A percentile compares a stretch with the other conserved stretches of the same genome.
These are phyloP conservation scores for Tetramorium simillimum DNA, from an alignment of 1,140 invertebrate genomes.

Conservation along the genomic window DNA sequence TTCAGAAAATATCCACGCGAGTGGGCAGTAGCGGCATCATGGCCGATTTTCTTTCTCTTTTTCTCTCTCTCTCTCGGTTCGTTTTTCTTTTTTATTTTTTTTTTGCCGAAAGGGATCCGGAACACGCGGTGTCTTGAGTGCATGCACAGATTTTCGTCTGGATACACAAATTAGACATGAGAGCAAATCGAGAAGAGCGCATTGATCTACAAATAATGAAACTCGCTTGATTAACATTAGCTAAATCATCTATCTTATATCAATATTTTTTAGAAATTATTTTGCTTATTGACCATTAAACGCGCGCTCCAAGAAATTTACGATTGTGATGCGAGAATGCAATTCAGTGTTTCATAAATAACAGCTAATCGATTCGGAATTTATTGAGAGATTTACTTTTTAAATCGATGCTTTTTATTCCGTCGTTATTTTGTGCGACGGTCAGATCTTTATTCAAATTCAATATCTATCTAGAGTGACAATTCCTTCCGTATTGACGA, in stretches of 20 bases:
- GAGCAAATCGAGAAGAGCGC: not conserved
- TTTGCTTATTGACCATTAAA: not conserved
- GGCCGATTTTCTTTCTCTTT: not conserved
- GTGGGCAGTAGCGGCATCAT: slow-evolving; percentile 1
- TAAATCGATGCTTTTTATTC: not conserved
- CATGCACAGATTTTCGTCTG: not conserved
- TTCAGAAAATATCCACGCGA: slow-evolving; percentile 47
- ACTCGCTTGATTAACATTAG: slow-evolving; percentile 3
- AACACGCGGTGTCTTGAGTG: not conserved
- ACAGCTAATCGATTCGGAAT: not conserved
- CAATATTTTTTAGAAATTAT: not conserved
- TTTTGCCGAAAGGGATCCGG: not conserved
- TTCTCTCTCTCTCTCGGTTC: not conserved
- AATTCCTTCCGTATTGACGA: not conserved
- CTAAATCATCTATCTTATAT: slow-evolving; percentile 9
- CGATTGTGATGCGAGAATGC: not conserved
- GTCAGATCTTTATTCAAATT: not conserved
- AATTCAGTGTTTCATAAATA: not conserved
- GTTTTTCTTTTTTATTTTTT: not conserved
- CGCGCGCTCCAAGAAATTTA: not conserved
- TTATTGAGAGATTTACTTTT: not conserved
- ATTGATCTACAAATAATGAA: slow-evolving; percentile 11
- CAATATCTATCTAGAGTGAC: not conserved
- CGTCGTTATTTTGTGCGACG: not conserved
- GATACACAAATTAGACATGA: not conserved